Percentiles rank a stretch among this genome's conserved stretches.
Evolutionary conservation across 2,797 vertebrate species (phyloP).

Genomic region (Myotis findleyi): DNA sequence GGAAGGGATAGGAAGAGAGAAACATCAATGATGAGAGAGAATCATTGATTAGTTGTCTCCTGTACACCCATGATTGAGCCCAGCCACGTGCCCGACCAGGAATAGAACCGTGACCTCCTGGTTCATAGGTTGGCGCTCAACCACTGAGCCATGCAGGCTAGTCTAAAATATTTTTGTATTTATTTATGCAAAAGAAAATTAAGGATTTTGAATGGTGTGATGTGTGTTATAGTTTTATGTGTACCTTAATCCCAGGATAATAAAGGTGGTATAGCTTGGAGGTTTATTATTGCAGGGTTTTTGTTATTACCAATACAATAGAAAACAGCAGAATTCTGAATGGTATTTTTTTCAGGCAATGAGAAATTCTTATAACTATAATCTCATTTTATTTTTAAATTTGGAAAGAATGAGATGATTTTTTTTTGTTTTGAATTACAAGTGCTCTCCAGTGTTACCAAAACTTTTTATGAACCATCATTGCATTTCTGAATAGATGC

Average conservation of each 20-base stretch:
- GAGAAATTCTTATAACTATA: background rate
- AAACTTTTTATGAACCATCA: background rate
- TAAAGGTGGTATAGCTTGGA: background rate
- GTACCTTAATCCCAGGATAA: background rate
- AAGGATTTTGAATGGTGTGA: slow-evolving; percentile 1
- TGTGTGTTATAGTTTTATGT: background rate
- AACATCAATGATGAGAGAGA: too few species aligned
- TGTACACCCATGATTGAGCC: too few species aligned
- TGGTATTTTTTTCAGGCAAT: background rate
- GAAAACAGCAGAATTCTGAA: slow-evolving; percentile 12
- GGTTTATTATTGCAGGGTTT: background rate
- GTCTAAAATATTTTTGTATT: slow-evolving; percentile 35
- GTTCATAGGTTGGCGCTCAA: too few species aligned
- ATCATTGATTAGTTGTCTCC: too few species aligned
- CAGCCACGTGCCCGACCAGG: too few species aligned
- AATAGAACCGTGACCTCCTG: too few species aligned
- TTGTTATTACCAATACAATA: background rate
- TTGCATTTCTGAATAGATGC: background rate
- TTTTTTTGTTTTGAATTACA: background rate
- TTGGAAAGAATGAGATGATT: background rate
- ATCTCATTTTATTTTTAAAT: slow-evolving; percentile 51
- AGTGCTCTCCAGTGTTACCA: background rate
- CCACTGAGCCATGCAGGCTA: too few species aligned
- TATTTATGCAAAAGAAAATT: background rate
- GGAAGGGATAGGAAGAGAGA: too few species aligned